Base-by-base conservation (phyloP, 1,140 invertebrate genomes). In the Cotesia glomerata region DNA sequence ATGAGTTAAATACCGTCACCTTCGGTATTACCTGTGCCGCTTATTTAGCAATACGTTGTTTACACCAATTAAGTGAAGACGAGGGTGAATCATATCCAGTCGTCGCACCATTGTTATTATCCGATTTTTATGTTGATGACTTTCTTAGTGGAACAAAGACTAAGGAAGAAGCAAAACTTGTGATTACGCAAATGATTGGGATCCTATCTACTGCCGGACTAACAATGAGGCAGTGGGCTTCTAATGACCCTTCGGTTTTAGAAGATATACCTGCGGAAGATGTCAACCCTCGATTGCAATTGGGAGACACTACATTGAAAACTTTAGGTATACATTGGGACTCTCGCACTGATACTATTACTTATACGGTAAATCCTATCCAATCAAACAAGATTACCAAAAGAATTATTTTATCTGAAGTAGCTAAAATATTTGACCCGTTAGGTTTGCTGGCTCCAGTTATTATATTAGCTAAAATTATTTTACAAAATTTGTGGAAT, bases 401-500 rank as follows among this genome's bases (percentile, higher is more conserved):
- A 66, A 11, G 71, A 13, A 49, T 3, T 36, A 67, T 72, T 35
- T 36, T 71, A 1, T 64, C 70, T 0, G 36, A 63, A 16, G 61
- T 63, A 3, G 61, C 36, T 3, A 18, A 16, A 16, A 49, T 51
- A 7, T 66, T 66, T 51, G 64, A 64, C n/a, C 45, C 64, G 26
- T 7, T 66, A 51, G 64, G 45, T 3, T 49, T 66, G 8, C 14
- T 51, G 8, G 11, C 13, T 26, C 85, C 85, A 2, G 56, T 82
- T 11, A 74, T 77, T 4, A 67, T 84, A 1, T 58, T 32, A n/a
- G 71, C 76, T 0, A 86, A 86, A 64, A 75, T 79, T 8, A 14
- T 78, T 8, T 62, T 84, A 5, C 80, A 82, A 69, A 36, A 78
- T 3, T 32, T 78, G 34, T 82, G 80, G 80, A 45, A 52, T 14